Conservation (phyloP, 2,888 invertebrate genomes). For the Caenorhabditis sulstoni region DNA sequence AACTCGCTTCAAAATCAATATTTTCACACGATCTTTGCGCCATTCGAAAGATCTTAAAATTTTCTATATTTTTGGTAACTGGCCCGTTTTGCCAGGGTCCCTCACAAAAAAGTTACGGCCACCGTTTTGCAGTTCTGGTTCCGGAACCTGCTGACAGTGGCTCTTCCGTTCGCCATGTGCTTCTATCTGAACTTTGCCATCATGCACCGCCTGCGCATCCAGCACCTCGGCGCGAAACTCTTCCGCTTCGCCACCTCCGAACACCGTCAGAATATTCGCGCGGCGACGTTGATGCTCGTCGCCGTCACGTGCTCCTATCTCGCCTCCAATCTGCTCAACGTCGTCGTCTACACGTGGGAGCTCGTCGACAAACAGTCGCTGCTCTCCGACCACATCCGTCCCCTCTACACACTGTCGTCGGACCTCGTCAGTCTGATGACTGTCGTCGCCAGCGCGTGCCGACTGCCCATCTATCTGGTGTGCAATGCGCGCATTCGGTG, state of each 20-base stretch:
- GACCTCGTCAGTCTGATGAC: slow-evolving; percentile 77
- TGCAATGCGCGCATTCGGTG: slow-evolving; percentile 73
- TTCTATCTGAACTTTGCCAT: slow-evolving; percentile 77
- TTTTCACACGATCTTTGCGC: no score
- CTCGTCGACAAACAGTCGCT: slow-evolving; percentile 72
- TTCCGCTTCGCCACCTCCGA: slow-evolving; percentile 78
- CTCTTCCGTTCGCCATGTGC: slow-evolving; percentile 75
- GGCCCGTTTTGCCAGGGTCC: no score
- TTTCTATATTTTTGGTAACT: no score
- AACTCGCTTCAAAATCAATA: no score
- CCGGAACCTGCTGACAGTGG: slow-evolving; percentile 74
- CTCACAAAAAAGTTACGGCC: no score
- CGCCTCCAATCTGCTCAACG: slow-evolving; percentile 76
- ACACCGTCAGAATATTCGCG: slow-evolving; percentile 77
- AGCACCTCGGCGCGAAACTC: slow-evolving; percentile 76
- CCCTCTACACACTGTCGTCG: slow-evolving; percentile 74
- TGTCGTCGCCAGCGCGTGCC: slow-evolving; percentile 70
- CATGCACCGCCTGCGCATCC: slow-evolving; percentile 73
- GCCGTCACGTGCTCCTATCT: slow-evolving; percentile 76
- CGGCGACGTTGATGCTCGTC: slow-evolving; percentile 78
- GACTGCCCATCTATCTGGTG: slow-evolving; percentile 76
- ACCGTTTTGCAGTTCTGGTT: slow-evolving; percentile 78
- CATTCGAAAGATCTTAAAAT: no score
- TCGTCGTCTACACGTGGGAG: slow-evolving; percentile 76
- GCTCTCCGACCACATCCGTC: slow-evolving; percentile 67